A percentile compares a stretch with the other conserved stretches of the same genome.
Evolutionary conservation across 2,113 vertebrate species (phyloP).

Genomic region (Zonotrichia leucophrys): DNA sequence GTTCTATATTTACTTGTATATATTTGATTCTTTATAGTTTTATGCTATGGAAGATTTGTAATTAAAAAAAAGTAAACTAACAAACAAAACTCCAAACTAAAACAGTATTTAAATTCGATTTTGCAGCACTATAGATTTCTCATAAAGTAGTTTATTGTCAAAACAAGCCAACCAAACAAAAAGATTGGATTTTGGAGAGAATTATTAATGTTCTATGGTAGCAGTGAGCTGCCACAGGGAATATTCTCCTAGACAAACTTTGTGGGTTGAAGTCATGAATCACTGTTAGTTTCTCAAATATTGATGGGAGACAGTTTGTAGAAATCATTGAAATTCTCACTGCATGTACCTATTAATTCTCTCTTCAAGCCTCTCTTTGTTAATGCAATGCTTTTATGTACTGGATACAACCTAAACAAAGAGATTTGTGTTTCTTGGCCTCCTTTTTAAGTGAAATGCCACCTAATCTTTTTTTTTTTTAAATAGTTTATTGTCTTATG

Average conservation of each 20-base stretch:
- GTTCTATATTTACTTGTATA: neutral
- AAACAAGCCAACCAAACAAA: neutral
- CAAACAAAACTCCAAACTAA: neutral
- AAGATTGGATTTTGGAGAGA: neutral
- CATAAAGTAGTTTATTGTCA: neutral
- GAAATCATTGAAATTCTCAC: neutral
- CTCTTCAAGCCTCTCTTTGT: neutral
- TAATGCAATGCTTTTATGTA: neutral
- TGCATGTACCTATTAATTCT: neutral
- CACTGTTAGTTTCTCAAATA: neutral
- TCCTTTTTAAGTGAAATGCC: neutral
- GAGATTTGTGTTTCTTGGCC: neutral
- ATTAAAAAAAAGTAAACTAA: neutral
- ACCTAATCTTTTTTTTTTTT: neutral
- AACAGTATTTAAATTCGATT: neutral
- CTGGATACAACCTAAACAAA: neutral
- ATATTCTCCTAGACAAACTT: neutral
- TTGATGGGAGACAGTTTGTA: neutral
- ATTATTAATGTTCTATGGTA: accelerated
- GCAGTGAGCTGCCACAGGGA: neutral
- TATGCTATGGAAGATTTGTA: neutral
- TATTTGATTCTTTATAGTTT: neutral
- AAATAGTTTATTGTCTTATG: neutral
- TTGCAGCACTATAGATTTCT: neutral
- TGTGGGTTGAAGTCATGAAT: neutral